phyloP scores from a whole-genome alignment of 2,113 vertebrate genomes.

The Mellivora capensis region DNA sequence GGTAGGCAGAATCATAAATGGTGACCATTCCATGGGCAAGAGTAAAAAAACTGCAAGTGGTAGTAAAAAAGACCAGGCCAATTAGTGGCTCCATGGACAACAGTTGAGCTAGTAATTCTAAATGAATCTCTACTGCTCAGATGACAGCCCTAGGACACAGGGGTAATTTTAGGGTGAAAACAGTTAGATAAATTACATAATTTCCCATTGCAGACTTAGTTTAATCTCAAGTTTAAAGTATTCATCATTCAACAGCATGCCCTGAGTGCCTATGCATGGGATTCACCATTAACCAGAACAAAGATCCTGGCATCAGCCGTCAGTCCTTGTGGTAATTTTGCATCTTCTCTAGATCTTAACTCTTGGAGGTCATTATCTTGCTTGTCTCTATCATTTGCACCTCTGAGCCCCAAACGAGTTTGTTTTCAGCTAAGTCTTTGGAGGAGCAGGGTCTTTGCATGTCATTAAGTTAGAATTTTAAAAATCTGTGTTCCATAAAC shows the following conservation, averaged over 20 bases:
- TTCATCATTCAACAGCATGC: not conserved
- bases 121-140: not conserved
- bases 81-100: not conserved
- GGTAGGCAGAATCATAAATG: not conserved
- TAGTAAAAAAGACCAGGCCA: not conserved
- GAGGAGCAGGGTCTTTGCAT: not conserved
- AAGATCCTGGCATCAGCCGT: not conserved
- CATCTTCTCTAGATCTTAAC: not conserved
- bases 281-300: not conserved
- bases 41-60: not conserved
- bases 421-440: not conserved
- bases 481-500: conserved; percentile 7
- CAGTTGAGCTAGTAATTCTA: not conserved
- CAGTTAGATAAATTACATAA: not conserved
- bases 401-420: not conserved
- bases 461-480: not conserved
- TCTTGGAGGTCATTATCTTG: not conserved
- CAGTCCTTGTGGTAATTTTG: not conserved
- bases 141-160: not conserved
- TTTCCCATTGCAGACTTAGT: not conserved
- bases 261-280: not conserved
- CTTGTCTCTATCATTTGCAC: not conserved
- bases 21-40: not conserved
- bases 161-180: not conserved
- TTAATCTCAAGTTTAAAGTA: not conserved